Percentiles rank a stretch among this genome's conserved stretches.
Conservation (phyloP, 2,888 invertebrate genomes). For the Macrostomum cliftonense region DNA sequence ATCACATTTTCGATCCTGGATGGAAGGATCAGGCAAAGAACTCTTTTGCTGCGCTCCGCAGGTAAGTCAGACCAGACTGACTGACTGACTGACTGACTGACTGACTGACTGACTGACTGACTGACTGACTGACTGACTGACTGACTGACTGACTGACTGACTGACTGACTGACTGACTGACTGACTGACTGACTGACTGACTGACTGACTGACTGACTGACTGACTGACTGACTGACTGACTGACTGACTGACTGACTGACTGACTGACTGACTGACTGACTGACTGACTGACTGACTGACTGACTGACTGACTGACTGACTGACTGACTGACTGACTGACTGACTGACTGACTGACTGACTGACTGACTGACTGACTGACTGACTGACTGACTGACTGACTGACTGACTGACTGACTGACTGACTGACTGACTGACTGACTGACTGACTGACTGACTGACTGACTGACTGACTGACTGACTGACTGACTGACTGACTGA, state of each 20-base stretch:
- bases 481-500: no score
- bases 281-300: background rate
- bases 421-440: no score
- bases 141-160: background rate
- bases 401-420: no score
- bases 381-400: no score
- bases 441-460: no score
- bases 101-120: background rate
- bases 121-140: background rate
- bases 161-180: background rate
- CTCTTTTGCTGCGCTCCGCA: background rate
- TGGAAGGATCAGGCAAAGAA: background rate
- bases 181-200: background rate
- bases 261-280: background rate
- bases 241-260: background rate
- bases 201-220: background rate
- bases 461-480: no score
- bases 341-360: no score
- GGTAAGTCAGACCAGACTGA: constrained; percentile 1
- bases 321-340: no score
- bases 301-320: background rate
- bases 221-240: background rate
- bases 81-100: background rate
- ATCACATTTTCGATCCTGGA: no score
- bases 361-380: no score